These are phyloP conservation scores for Dendroctonus valens DNA, from an alignment of 1,140 invertebrate genomes.

Conservation along the genomic window DNA sequence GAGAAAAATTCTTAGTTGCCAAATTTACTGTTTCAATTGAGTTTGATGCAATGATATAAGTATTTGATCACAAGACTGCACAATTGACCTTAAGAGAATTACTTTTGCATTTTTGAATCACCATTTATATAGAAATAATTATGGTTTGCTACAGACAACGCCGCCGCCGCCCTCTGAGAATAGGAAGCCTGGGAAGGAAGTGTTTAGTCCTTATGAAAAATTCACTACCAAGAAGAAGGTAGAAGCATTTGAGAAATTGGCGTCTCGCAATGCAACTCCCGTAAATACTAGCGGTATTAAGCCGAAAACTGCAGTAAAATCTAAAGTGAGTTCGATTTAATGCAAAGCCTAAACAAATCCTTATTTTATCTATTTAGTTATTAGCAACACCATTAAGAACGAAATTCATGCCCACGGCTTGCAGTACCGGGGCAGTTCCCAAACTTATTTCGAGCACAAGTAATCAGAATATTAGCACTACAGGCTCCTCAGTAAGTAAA, in stretches of 20 bases:
- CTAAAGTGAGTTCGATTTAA: neutral
- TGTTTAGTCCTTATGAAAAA: slow-evolving; percentile 58
- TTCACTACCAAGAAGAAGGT: slow-evolving; percentile 63
- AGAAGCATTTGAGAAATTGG: slow-evolving; percentile 60
- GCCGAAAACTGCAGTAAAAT: neutral
- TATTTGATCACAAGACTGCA: no score
- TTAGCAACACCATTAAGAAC: slow-evolving; percentile 36
- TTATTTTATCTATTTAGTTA: neutral
- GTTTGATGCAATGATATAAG: no score
- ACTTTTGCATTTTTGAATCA: no score
- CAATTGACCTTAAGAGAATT: no score
- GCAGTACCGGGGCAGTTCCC: slow-evolving; percentile 20
- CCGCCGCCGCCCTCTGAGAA: slow-evolving; percentile 12
- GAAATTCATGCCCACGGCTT: slow-evolving; percentile 24
- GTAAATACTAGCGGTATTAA: slow-evolving; percentile 1
- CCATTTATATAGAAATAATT: no score
- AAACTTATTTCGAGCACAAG: slow-evolving; percentile 7
- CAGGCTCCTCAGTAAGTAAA: neutral
- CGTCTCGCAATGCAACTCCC: slow-evolving; percentile 26
- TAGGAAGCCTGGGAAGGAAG: slow-evolving; percentile 32
- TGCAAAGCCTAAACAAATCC: neutral
- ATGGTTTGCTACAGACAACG: slow-evolving; percentile 4
- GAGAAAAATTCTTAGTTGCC: no score
- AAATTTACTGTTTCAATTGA: no score
- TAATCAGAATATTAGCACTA: neutral